Evolutionary conservation across 2,113 vertebrate genomes (phyloP).

Genomic region (Poeciliopsis turrubarensis): DNA sequence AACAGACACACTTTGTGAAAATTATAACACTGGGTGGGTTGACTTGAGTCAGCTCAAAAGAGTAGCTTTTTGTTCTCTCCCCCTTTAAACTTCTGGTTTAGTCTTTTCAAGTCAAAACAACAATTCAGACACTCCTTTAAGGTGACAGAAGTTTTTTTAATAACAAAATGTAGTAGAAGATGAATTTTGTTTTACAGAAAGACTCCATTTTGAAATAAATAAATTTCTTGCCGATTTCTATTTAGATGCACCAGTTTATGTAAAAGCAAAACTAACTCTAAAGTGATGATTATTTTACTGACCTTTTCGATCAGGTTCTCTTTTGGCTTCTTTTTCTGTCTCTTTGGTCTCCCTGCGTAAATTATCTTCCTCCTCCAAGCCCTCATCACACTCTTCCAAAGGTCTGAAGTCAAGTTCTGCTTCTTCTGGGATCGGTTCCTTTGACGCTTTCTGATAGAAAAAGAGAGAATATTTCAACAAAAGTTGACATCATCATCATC

Average conservation of each 20-base stretch:
- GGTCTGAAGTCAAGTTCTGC: conserved; percentile 95
- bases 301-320: conserved; percentile 80
- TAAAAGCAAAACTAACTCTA: neutral
- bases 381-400: conserved; percentile 89
- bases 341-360: conserved; percentile 92
- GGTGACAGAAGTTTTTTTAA: too few relatives aligned
- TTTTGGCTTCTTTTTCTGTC: conserved; percentile 77
- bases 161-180: too few relatives aligned
- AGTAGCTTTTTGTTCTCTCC: neutral
- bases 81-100: too few relatives aligned
- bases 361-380: conserved; percentile 87
- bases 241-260: neutral
- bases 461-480: neutral
- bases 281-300: neutral
- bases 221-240: neutral
- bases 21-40: neutral
- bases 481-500: neutral
- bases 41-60: neutral
- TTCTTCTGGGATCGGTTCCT: conserved; percentile 96
- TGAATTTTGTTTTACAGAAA: too few relatives aligned
- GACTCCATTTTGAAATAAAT: too few relatives aligned
- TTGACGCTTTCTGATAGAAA: conserved; percentile 88
- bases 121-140: too few relatives aligned
- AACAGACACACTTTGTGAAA: neutral
- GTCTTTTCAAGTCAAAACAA: too few relatives aligned